Base-by-base conservation (phyloP, 2,888 invertebrate genomes). In the Geotrupes spiniger region DNA sequence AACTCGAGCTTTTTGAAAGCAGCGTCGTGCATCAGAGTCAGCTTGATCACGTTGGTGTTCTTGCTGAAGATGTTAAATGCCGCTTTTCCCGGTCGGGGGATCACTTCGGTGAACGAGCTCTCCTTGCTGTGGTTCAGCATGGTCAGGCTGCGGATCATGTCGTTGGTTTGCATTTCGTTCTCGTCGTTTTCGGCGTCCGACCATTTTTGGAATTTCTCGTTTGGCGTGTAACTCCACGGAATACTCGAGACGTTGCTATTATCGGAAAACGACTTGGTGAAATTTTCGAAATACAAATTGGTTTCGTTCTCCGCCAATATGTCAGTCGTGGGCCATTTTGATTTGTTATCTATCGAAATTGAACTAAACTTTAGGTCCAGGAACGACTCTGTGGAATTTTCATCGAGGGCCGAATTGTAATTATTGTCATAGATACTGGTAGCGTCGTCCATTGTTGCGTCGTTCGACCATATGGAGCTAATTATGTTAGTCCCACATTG, bases 91-190 rank as follows among this genome's bases (percentile, higher is more conserved):
- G 58, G 48, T 46, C 65, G 70, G 4, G 77, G 76, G 52, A 77
- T 72, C 42, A 82, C 80, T 69, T 83, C 82, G 39, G 70, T 79
- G 71, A 84, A 85, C 54, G 79, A 78, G 69, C 82, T 84, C 52
- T 79, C 78, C 60, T 77, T 79, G 67, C 78, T 79, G 67, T 82
- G 82, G 66, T 82, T 83, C 66, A 84, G 68, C 51, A 78, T 77
- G 57, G 78, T 71, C 63, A 81, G 75, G 55, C 68, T 70, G 9
- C 58, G 54, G 6, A 58, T 54, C 9, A 54, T 38, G 28, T 46
- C 51, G 14, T 52, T 51, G 41, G 46, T 53, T 51, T 66, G 65
- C 52, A 61, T 58, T 17, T 70, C 67, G 33, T 67, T 64, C 15
- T 63, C 62, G 29, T 59, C 58, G 45, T 58, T 58, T 21, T 60